Percentiles rank a stretch among this genome's conserved stretches.
Evolutionary conservation across 37 sponge, comb jelly and placozoan species (phyloP).

Genomic region (Lycopodina hypogea): DNA sequence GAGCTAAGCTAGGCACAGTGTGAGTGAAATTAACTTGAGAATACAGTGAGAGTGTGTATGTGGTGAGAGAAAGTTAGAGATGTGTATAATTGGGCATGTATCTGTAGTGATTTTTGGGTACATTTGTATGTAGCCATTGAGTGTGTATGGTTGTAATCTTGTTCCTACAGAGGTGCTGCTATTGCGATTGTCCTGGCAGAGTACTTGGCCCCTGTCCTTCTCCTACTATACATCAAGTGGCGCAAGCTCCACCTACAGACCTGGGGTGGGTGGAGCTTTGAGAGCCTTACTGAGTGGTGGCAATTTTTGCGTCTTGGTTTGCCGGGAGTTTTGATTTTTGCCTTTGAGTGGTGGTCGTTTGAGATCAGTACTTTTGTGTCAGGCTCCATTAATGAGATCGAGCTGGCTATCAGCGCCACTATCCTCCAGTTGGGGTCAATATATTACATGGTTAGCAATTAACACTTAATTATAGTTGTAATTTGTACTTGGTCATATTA

Average conservation of each 20-base stretch:
- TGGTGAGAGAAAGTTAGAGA: no score
- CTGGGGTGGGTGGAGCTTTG: constrained; percentile 72
- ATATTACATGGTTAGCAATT: constrained; percentile 55
- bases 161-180: constrained; percentile 37
- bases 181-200: constrained; percentile 12
- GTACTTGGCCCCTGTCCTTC: constrained; percentile 9
- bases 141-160: background rate
- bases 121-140: no score
- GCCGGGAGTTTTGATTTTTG: constrained; percentile 40
- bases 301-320: constrained; percentile 27
- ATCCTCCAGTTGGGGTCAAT: constrained; percentile 10
- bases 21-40: constrained; percentile 9
- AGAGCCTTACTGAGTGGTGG: constrained; percentile 55
- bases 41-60: no score
- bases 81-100: no score
- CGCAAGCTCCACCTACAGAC: constrained; percentile 42
- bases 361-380: constrained; percentile 50
- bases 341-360: constrained; percentile 55
- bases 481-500: no score
- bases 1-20: constrained; percentile 24
- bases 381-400: constrained; percentile 29
- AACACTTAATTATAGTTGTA: no score
- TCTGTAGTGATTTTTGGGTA: no score
- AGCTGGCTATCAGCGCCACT: constrained; percentile 39
- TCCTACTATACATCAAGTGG: constrained; percentile 27